Conservation (phyloP, 2,888 invertebrate genomes). For the Pyralis farinalis region DNA sequence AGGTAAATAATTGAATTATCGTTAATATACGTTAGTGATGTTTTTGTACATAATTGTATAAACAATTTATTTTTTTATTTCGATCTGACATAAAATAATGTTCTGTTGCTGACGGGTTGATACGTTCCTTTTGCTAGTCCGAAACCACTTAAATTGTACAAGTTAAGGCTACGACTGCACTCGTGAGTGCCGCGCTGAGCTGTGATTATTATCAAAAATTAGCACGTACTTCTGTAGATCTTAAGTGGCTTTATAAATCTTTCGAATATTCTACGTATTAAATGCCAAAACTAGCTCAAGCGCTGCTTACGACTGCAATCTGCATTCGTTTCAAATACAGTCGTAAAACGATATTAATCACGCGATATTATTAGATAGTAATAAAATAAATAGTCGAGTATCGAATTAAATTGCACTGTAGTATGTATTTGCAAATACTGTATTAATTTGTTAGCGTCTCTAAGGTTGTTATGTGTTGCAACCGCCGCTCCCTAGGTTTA, state of each 20-base stretch:
- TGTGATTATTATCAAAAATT: background rate
- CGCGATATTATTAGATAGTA: constrained; percentile 66
- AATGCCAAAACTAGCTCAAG: background rate
- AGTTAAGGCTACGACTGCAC: constrained; percentile 4
- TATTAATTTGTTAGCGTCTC: constrained; percentile 27
- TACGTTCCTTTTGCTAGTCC: constrained; percentile 56
- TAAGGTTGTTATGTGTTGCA: constrained; percentile 46
- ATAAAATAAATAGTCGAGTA: constrained; percentile 37
- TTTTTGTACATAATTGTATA: constrained; percentile 18
- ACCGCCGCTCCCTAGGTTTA: constrained; percentile 40
- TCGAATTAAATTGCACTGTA: constrained; percentile 45
- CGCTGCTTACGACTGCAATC: constrained; percentile 5
- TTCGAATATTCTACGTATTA: constrained; percentile 3
- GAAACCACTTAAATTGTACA: constrained; percentile 19
- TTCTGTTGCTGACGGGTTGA: constrained; percentile 35
- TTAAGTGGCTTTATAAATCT: constrained; percentile 1
- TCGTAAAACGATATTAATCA: constrained; percentile 58
- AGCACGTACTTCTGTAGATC: background rate
- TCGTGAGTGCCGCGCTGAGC: constrained; percentile 5
- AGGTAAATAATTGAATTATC: constrained; percentile 7
- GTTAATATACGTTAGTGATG: constrained; percentile 6
- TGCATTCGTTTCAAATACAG: constrained; percentile 13
- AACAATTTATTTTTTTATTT: constrained; percentile 38
- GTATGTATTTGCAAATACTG: constrained; percentile 28
- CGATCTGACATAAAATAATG: constrained; percentile 25